phyloP scores from a whole-genome alignment of 2,113 vertebrate species.

The Micromys minutus region DNA sequence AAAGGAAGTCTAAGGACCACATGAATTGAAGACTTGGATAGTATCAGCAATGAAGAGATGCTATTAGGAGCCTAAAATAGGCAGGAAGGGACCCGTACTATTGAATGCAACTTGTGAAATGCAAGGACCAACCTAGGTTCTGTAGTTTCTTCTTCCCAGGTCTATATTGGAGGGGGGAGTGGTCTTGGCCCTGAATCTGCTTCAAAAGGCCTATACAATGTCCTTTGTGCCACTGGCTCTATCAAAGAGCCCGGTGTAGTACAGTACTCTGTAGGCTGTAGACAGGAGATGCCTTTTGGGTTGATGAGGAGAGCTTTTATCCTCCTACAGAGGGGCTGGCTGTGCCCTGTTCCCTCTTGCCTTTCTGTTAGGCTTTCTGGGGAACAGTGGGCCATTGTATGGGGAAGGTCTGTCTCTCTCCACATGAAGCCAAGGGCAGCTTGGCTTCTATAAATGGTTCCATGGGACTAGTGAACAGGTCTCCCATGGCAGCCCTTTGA shows the following conservation, averaged over 20 bases:
- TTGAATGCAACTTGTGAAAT: background rate
- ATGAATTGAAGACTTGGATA: accelerated
- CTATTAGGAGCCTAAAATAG: background rate
- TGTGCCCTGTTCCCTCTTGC: background rate
- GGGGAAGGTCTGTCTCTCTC: background rate
- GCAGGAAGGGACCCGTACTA: background rate
- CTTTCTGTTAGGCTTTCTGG: background rate
- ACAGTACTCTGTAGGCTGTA: background rate
- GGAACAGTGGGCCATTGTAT: conserved; percentile 31
- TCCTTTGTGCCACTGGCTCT: conserved; percentile 52
- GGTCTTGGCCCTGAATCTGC: conserved; percentile 40
- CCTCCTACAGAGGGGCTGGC: conserved; percentile 22
- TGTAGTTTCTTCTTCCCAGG: background rate
- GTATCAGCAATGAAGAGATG: background rate
- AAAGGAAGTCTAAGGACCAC: background rate
- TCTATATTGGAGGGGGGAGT: background rate
- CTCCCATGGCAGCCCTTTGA: conserved; percentile 8
- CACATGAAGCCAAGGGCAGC: background rate
- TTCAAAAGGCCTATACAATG: background rate
- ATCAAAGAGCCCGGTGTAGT: conserved; percentile 63
- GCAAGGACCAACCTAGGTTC: background rate
- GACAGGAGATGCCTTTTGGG: background rate
- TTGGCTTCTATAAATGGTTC: background rate
- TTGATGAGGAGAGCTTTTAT: conserved; percentile 59
- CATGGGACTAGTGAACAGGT: background rate